Evolutionary conservation across 1,140 invertebrate species (phyloP).

Genomic region (Brachionus sp.): DNA sequence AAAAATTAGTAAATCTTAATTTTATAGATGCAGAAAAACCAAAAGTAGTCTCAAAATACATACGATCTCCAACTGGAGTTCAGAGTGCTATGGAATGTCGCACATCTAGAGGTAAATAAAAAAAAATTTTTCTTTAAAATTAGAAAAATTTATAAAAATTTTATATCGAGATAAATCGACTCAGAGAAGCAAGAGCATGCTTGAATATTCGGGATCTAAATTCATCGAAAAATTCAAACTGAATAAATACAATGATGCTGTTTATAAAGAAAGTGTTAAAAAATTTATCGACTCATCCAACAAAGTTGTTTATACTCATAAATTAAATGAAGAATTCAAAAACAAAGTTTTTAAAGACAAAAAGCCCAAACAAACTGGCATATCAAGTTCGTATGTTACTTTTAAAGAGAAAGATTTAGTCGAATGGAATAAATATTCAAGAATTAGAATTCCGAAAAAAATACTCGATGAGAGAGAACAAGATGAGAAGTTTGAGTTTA

Average conservation of each 20-base stretch:
- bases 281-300: background rate
- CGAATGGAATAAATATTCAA: constrained; percentile 39
- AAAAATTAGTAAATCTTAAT: background rate
- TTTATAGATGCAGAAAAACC: background rate
- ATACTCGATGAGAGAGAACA: background rate
- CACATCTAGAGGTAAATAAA: background rate
- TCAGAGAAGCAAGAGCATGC: background rate
- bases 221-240: background rate
- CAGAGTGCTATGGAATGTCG: constrained; percentile 3
- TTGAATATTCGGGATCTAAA: background rate
- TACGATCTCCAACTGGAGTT: background rate
- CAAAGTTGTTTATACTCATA: background rate
- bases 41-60: background rate
- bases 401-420: constrained; percentile 28
- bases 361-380: background rate
- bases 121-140: too few species aligned
- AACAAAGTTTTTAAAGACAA: background rate
- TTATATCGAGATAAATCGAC: background rate
- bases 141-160: too few species aligned
- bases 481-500: constrained; percentile 2
- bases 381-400: constrained; percentile 4
- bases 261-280: background rate
- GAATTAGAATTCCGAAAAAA: background rate
- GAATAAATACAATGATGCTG: background rate
- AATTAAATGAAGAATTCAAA: constrained; percentile 30